These are phyloP conservation scores for Hyperoplus lanceolatus DNA, from an alignment of 2,797 vertebrate genomes.

Conservation along the genomic window DNA sequence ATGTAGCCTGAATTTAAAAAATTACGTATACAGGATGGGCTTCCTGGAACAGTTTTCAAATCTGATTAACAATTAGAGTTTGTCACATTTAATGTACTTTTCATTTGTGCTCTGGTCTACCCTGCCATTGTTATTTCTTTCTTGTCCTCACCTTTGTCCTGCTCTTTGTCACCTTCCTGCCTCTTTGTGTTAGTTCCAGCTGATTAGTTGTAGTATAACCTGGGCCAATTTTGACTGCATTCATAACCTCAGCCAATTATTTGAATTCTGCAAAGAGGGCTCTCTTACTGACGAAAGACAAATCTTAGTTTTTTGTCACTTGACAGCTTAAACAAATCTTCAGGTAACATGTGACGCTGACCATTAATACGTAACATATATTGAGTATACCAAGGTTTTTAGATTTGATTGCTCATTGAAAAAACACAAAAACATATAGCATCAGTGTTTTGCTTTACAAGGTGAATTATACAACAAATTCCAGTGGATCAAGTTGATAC, in stretches of 20 bases:
- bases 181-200: constrained; percentile 43
- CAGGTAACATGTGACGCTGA: background rate
- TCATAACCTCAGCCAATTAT: constrained; percentile 31
- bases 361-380: background rate
- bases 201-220: constrained; percentile 37
- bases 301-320: background rate
- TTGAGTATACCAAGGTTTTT: background rate
- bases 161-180: constrained; percentile 28
- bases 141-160: constrained; percentile 37
- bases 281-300: constrained; percentile 25
- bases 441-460: background rate
- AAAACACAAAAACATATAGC: constrained; percentile 5
- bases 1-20: background rate
- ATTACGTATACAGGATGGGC: background rate
- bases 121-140: background rate
- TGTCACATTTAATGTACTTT: constrained; percentile 15
- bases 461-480: constrained; percentile 1
- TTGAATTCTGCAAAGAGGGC: constrained; percentile 9
- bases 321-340: background rate
- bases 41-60: background rate
- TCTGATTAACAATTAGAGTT: constrained; percentile 4
- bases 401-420: background rate
- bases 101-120: background rate
- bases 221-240: constrained; percentile 12
- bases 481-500: background rate